Conservation (phyloP, 1,140 invertebrate species). For the Maniola jurtina region DNA sequence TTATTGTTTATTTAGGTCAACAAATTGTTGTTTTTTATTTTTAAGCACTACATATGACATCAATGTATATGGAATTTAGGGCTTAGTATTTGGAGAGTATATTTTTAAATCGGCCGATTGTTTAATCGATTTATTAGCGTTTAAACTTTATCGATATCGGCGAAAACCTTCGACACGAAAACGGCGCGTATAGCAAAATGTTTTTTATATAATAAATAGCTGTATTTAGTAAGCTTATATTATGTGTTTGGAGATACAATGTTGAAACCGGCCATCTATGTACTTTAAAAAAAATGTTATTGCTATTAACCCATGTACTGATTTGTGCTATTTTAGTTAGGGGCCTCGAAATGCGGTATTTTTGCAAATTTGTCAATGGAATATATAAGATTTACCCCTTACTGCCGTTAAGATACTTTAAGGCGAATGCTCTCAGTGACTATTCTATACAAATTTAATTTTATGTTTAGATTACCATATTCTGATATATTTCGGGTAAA, state of each 20-base stretch:
- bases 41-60: no score
- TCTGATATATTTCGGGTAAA: no score
- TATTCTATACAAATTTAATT: neutral
- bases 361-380: slow-evolving; percentile 38
- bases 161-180: slow-evolving; percentile 28
- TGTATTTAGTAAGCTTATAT: slow-evolving; percentile 16
- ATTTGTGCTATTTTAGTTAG: slow-evolving; percentile 43
- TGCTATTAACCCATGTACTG: slow-evolving; percentile 29
- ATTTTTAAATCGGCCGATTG: neutral
- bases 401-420: slow-evolving; percentile 42
- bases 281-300: slow-evolving; percentile 29
- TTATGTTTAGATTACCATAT: no score
- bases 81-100: neutral
- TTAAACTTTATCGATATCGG: neutral
- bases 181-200: slow-evolving; percentile 25
- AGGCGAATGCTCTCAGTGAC: slow-evolving; percentile 9
- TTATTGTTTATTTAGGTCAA: no score
- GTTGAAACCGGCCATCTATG: slow-evolving; percentile 18
- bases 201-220: slow-evolving; percentile 34
- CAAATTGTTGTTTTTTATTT: no score
- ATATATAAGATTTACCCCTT: slow-evolving; percentile 35
- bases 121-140: neutral
- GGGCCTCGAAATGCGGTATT: slow-evolving; percentile 38
- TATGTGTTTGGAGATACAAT: slow-evolving; percentile 16
- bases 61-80: no score